Percentiles rank a stretch among this genome's conserved stretches.
Evolutionary conservation across 2,888 invertebrate species (phyloP).

Genomic region (Coleophora flavipennella): DNA sequence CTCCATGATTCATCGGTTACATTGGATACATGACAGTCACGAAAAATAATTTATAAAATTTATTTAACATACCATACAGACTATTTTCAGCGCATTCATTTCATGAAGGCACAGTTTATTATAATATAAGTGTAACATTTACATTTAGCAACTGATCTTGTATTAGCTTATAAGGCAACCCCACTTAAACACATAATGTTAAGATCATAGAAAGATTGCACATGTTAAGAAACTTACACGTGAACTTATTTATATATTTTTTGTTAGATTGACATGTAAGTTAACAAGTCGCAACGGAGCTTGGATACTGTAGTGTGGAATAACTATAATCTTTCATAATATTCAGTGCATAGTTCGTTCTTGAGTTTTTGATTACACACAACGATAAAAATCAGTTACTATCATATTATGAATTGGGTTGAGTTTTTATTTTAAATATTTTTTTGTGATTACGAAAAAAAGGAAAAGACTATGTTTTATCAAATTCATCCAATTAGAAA

Average conservation of each 20-base stretch:
- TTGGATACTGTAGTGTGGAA: conserved; percentile 17
- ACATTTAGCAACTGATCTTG: conserved; percentile 1
- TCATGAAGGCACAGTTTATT: no score
- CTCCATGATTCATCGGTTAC: no score
- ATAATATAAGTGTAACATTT: no score
- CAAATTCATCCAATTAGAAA: conserved; percentile 30
- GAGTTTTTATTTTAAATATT: conserved; percentile 34
- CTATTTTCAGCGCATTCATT: no score
- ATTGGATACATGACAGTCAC: no score
- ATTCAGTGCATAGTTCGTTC: conserved; percentile 19
- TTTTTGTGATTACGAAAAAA: conserved; percentile 63
- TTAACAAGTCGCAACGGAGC: conserved; percentile 38
- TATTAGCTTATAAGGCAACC: conserved; percentile 29
- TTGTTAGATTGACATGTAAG: conserved; percentile 61
- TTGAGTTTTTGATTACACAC: conserved; percentile 15
- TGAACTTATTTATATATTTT: conserved; percentile 64
- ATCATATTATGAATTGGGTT: conserved; percentile 13
- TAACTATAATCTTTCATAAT: conserved; percentile 17
- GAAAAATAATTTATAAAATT: no score
- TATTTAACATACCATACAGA: no score
- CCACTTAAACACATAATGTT: conserved; percentile 36
- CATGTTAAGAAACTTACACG: conserved; percentile 67
- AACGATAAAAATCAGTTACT: conserved; percentile 12
- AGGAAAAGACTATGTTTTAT: conserved; percentile 60
- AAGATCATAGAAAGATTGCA: conserved; percentile 56